Evolutionary conservation across 2,888 invertebrate species (phyloP), one percentile per base, ranked within the genome.

Genomic region (Carabus problematicus): DNA sequence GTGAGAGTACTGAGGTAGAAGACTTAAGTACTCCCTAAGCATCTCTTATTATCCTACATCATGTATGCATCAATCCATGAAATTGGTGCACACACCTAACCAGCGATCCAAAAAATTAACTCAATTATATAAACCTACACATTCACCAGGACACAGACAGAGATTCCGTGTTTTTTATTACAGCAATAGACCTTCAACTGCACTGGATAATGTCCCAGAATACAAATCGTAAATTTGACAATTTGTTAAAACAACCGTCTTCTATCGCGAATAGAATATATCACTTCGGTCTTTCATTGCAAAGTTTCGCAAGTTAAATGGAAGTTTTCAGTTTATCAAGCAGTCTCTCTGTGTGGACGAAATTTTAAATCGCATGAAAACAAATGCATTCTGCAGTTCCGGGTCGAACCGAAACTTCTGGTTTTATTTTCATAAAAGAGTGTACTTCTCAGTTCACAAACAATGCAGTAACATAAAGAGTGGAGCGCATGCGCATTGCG

Each of bases 21-120:
- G n/a, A n/a, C n/a, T 6, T 29, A 29, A 29, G 29, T 29, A 29
- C 29, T 29, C 29, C 29, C 29, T 29, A 29, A 29, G 2, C 2
- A 29, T 6, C 29, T 29, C 6, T 6, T 29, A 29, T 29, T 29
- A 52, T 55, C 59, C 49, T 59, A 60, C 52, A 60, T 67, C 67
- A 54, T 54, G 52, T 59, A 67, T 67, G 67, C 67, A 67, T 54
- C 67, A 67, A 58, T 60, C 60, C 67, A 67, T 67, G 67, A 67
- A 67, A 67, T 67, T 67, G 60, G 54, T 39, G 19, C 29, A 2
- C 19, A 9, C n/a, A 29, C 12, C 12, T 45, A 60, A 60, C 40
- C 67, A 67, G 42, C 67, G 67, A 67, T 67, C 67, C 67, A 67
- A 67, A 67, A 67, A 67, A 67, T 67, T 67, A 67, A 67, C 60